Evolutionary conservation across 2,113 vertebrate species (phyloP).

Genomic region (Aythya baeri): DNA sequence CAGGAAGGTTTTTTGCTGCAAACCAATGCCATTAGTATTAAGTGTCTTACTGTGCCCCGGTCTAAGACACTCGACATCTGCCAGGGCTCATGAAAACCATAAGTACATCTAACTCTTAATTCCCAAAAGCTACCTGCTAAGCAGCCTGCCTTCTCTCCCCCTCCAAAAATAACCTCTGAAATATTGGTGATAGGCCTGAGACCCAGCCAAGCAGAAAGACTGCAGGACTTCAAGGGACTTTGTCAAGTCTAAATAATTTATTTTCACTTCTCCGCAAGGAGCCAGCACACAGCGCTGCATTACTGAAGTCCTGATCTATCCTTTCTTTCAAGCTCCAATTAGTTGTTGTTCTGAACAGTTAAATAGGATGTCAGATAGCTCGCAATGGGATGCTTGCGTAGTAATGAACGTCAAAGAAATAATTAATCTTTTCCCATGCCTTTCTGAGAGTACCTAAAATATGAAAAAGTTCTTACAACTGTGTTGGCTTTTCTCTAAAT

Average conservation of each 20-base stretch:
- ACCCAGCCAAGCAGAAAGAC: constrained; percentile 49
- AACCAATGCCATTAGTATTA: neutral
- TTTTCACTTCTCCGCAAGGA: neutral
- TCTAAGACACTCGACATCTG: neutral
- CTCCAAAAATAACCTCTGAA: neutral
- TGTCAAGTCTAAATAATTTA: constrained; percentile 44
- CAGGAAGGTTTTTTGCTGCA: neutral
- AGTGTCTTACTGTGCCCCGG: neutral
- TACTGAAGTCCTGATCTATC: neutral
- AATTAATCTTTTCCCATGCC: neutral
- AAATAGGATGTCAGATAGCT: neutral
- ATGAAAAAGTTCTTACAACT: neutral
- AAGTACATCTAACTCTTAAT: constrained; percentile 2
- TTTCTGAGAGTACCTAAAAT: neutral
- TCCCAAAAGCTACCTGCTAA: constrained; percentile 6
- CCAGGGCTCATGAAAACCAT: neutral
- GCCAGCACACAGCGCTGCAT: neutral
- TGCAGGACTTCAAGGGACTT: constrained; percentile 31
- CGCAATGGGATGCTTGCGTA: neutral
- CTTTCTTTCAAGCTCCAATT: constrained; percentile 2
- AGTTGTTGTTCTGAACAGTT: constrained; percentile 4
- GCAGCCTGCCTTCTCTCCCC: constrained; percentile 1
- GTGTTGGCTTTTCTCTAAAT: neutral
- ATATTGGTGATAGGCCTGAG: neutral
- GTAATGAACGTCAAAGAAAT: neutral